Conservation (phyloP, 2,797 vertebrate species). For the Spinibarbus caldwelli region DNA sequence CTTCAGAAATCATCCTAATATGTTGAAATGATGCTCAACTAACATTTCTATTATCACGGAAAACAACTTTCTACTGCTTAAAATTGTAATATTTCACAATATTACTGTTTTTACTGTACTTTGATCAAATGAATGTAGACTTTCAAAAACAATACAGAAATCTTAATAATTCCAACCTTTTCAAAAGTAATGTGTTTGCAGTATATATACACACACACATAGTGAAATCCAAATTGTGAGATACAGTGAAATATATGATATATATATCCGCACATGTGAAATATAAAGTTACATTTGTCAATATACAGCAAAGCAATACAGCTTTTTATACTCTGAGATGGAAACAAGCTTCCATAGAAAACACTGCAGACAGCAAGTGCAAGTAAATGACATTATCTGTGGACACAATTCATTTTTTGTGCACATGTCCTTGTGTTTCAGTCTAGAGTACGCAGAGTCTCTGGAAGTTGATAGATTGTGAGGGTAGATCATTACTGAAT, state of each 20-base stretch:
- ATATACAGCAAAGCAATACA: not conserved
- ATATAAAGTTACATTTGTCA: not conserved
- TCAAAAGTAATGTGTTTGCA: no score
- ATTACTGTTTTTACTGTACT: no score
- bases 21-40: no score
- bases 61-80: no score
- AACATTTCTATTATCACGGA: no score
- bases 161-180: no score
- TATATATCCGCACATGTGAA: not conserved
- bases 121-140: no score
- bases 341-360: not conserved
- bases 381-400: no score
- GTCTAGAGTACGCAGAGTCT: not conserved
- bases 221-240: not conserved
- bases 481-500: not conserved
- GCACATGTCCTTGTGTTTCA: not conserved
- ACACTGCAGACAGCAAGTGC: not conserved
- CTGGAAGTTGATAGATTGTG: not conserved
- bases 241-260: not conserved
- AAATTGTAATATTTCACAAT: no score
- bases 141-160: no score
- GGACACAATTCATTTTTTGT: not conserved
- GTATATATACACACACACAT: no score
- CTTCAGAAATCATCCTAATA: no score
- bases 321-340: not conserved